Percentiles rank a stretch among this genome's conserved stretches.
phyloP scores from a whole-genome alignment of 2,888 invertebrate species.

The Lymantria monacha region DNA sequence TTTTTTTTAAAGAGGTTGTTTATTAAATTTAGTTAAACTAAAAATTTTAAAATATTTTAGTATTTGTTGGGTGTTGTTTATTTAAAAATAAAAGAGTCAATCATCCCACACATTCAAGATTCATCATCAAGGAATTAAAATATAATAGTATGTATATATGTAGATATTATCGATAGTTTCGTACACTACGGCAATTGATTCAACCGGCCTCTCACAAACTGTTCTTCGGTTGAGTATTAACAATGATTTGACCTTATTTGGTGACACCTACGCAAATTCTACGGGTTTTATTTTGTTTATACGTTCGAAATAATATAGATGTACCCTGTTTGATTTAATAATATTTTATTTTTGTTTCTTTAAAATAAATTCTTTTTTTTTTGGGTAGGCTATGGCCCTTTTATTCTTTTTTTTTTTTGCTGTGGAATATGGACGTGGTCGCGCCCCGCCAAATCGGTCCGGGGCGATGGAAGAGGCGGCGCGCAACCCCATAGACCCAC shows the following conservation, averaged over 20 bases:
- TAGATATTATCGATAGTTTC: no score
- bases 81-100: no score
- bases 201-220: constrained; percentile 16
- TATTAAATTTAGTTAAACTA: no score
- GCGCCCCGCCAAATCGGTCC: no score
- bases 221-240: constrained; percentile 22
- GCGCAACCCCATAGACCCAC: no score
- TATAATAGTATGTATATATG: constrained; percentile 1
- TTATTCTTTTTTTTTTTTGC: no score
- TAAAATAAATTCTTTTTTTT: background rate
- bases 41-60: no score
- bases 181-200: constrained; percentile 18
- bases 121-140: constrained; percentile 15
- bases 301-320: constrained; percentile 35
- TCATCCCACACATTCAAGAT: background rate
- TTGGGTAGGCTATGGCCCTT: background rate
- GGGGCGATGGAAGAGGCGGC: no score
- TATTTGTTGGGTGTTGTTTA: no score
- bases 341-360: background rate
- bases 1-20: no score
- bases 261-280: constrained; percentile 63
- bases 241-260: constrained; percentile 58
- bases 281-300: constrained; percentile 32
- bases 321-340: background rate
- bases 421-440: no score